phyloP scores from a whole-genome alignment of 2,888 invertebrate species.

The Lasioglossum morio region DNA sequence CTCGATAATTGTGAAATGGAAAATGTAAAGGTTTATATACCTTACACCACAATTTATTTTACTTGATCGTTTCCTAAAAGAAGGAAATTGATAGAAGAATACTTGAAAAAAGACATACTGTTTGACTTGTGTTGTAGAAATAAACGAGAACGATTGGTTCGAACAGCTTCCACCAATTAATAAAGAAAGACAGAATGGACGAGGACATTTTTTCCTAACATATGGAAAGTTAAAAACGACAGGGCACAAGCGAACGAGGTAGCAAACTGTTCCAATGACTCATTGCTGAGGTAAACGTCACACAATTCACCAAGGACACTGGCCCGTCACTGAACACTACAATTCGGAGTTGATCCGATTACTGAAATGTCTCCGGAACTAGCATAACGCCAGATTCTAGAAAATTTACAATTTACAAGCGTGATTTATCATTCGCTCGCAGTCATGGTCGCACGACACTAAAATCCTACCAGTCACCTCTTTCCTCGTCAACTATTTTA shows the following conservation, averaged over 20 bases:
- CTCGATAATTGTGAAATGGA: too few relatives aligned
- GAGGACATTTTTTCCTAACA: background rate
- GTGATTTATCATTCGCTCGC: background rate
- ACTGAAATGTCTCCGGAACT: background rate
- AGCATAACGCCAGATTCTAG: background rate
- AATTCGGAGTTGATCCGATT: background rate
- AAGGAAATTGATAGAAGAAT: background rate
- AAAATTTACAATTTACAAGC: background rate
- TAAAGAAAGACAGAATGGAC: background rate
- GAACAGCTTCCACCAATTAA: background rate
- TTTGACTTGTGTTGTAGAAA: background rate
- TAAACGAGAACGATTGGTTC: background rate
- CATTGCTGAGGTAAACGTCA: background rate
- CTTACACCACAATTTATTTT: too few relatives aligned
- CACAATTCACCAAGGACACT: slow-evolving; percentile 2
- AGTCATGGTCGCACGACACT: background rate
- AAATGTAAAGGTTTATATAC: too few relatives aligned
- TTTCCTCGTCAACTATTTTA: background rate
- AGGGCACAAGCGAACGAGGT: background rate
- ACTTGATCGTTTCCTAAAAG: too few relatives aligned
- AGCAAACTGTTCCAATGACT: background rate
- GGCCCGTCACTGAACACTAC: slow-evolving; percentile 1
- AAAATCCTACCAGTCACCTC: background rate
- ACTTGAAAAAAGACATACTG: background rate
- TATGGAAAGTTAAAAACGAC: background rate